phyloP scores from a whole-genome alignment of 2,888 invertebrate genomes.

The Callyntrura guangdongensis region DNA sequence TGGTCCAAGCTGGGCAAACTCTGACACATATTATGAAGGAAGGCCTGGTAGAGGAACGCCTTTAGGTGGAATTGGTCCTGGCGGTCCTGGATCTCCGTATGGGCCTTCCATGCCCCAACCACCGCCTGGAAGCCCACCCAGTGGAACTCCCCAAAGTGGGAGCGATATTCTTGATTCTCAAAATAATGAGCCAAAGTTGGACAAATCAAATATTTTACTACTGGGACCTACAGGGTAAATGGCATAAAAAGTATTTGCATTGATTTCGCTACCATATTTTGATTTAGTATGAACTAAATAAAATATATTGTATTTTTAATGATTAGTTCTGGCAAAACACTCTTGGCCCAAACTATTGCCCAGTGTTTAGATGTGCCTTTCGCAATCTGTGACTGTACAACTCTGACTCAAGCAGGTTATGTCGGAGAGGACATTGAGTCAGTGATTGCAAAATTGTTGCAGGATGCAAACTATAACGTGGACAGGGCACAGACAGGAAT shows the following conservation, averaged over 20 bases:
- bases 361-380: slow-evolving; percentile 99
- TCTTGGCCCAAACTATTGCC: slow-evolving; percentile 98
- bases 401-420: slow-evolving; percentile 98
- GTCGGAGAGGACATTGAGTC: slow-evolving; percentile 99
- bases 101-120: slow-evolving; percentile 72
- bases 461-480: slow-evolving; percentile 98
- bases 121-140: slow-evolving; percentile 71
- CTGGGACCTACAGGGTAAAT: slow-evolving; percentile 95
- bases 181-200: slow-evolving; percentile 89
- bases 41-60: slow-evolving; percentile 78
- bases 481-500: slow-evolving; percentile 99
- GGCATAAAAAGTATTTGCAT: neutral
- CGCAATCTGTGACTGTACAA: slow-evolving; percentile 99
- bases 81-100: slow-evolving; percentile 78
- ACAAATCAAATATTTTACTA: slow-evolving; percentile 94
- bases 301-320: neutral
- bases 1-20: slow-evolving; percentile 84
- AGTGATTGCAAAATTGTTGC: slow-evolving; percentile 97
- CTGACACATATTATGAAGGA: slow-evolving; percentile 84
- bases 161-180: slow-evolving; percentile 94
- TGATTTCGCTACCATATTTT: too few relatives aligned
- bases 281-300: neutral
- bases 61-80: slow-evolving; percentile 70
- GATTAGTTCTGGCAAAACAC: slow-evolving; percentile 92
- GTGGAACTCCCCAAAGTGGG: slow-evolving; percentile 85